Evolutionary conservation across 2,888 invertebrate species (phyloP), one percentile per base, ranked within the genome.

Genomic region (Pinctada fucata): DNA sequence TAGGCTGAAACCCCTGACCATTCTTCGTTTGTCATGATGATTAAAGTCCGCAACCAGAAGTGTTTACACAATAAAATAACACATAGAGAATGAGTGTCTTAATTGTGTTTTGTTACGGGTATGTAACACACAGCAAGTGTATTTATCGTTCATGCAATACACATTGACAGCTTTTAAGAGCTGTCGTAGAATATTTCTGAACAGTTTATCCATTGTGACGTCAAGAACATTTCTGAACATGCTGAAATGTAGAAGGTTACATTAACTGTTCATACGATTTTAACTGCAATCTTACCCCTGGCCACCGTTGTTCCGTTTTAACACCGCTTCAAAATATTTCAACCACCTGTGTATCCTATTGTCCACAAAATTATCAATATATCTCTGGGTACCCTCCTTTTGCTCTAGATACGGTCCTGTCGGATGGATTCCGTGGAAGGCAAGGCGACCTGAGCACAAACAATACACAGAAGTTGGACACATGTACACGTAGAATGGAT

Each of bases 301-400:
- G 2, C 90, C 90, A 1, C 82, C 88, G 45, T 88, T 84, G 72
- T 90, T 90, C 2, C 74, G 76, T 3, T 76, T 76, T 6, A 90
- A 79, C 0, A 80, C 82, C 2, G 81, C 77, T 77, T 90, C 90
- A 66, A 90, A 88, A 75, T 87, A 81, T 16, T 78, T 75, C 72
- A 90, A 76, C 82, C 85, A 90, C 48, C 81, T 83, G 8, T 84
- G 85, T 4, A 90, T 63, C 63, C 90, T 79, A n/a, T 85, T 84
- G 5, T 79, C 78, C 2, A 82, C 76, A 77, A 90, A 90, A 75
- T 85, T 80, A 31, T 87, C 86, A 2, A 89, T 86, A 76, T 87
- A 88, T 0, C 89, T 89, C 70, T 89, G 83, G 3, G 90, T 90
- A 72, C 85, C 88, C 71, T 89, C 88, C 67, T 83, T 75, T 78